Conservation (phyloP, 2,797 vertebrate genomes). For the Pelochelys cantorii region DNA sequence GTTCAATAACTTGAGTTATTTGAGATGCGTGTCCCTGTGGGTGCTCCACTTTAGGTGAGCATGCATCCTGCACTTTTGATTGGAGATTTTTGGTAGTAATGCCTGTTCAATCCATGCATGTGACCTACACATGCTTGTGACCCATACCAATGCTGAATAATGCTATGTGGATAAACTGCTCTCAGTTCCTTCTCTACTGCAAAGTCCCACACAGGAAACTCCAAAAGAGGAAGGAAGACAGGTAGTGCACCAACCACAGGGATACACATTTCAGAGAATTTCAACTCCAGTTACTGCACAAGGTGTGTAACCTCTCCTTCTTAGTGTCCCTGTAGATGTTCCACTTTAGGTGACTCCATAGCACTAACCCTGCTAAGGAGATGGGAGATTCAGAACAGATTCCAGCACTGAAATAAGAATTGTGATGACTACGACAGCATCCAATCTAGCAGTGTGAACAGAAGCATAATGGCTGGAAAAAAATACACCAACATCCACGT, state of each 20-base stretch:
- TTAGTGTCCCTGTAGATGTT: not conserved
- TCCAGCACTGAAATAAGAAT: not conserved
- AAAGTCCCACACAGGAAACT: not conserved
- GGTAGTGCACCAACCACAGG: not conserved
- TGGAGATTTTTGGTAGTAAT: not conserved
- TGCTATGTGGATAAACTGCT: not conserved
- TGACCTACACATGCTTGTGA: not conserved
- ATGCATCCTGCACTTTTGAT: not conserved
- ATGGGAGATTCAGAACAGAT: not conserved
- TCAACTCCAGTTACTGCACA: not conserved
- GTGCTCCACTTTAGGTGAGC: not conserved
- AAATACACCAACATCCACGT: not conserved
- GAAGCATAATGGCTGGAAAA: not conserved
- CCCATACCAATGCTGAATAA: not conserved
- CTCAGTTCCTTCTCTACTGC: not conserved
- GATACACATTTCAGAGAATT: not conserved
- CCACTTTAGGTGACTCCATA: not conserved
- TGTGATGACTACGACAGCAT: not conserved
- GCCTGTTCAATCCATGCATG: not conserved
- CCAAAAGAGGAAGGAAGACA: not conserved
- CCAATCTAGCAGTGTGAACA: not conserved
- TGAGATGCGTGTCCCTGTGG: not conserved
- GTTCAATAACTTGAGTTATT: not conserved
- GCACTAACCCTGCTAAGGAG: not conserved
- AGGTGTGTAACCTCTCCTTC: not conserved